These are phyloP conservation scores for Drosophila suboccidentalis DNA, from an alignment of 2,888 invertebrate species.

Conservation along the genomic window DNA sequence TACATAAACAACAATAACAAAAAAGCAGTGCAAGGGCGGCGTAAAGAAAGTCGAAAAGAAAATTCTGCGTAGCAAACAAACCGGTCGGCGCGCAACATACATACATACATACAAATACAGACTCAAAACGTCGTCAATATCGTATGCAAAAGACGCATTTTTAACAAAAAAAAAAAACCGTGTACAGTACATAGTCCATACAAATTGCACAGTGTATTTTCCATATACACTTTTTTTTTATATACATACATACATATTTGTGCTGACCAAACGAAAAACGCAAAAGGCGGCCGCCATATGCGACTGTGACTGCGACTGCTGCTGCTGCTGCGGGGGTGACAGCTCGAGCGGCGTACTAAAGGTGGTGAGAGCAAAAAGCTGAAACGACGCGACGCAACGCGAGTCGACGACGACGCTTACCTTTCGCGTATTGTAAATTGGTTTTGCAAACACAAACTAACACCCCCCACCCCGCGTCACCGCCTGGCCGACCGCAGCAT, in stretches of 20 bases:
- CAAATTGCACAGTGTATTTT: slow-evolving; percentile 42
- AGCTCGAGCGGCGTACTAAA: slow-evolving; percentile 47
- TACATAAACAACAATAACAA: slow-evolving; percentile 25
- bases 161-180: slow-evolving; percentile 44
- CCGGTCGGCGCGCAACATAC: slow-evolving; percentile 73
- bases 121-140: slow-evolving; percentile 63
- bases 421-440: slow-evolving; percentile 76
- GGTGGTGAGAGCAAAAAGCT: slow-evolving; percentile 57
- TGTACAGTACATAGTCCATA: slow-evolving; percentile 44
- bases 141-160: slow-evolving; percentile 69
- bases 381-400: slow-evolving; percentile 44
- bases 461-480: slow-evolving; percentile 7
- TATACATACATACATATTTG: slow-evolving; percentile 44
- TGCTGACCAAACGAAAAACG: slow-evolving; percentile 61
- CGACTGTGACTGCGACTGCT: slow-evolving; percentile 41
- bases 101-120: slow-evolving; percentile 62
- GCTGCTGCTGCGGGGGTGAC: slow-evolving; percentile 66
- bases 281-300: slow-evolving; percentile 73
- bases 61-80: slow-evolving; percentile 79
- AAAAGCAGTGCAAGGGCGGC: slow-evolving; percentile 57
- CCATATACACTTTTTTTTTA: slow-evolving; percentile 20
- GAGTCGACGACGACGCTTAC: slow-evolving; percentile 33
- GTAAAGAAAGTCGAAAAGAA: slow-evolving; percentile 67
- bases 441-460: slow-evolving; percentile 67
- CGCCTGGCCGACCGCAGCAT: slow-evolving; percentile 21